A percentile compares a stretch with the other conserved stretches of the same genome.
These are phyloP conservation scores for Serranochromis macrocephalus DNA, from an alignment of 2,113 vertebrate genomes.

Conservation along the genomic window DNA sequence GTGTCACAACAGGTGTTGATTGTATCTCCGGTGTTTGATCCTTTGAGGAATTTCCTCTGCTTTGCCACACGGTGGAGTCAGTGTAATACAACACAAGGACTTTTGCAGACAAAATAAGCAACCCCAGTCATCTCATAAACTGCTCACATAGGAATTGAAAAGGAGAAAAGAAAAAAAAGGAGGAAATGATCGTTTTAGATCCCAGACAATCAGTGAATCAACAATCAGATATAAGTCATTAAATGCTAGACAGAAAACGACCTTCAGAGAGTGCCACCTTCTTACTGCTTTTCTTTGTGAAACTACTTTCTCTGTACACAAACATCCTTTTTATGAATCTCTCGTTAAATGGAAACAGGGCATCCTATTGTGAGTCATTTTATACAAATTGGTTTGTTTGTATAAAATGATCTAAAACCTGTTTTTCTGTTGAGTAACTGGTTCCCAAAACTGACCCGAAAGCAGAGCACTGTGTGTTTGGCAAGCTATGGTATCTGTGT, in stretches of 20 bases:
- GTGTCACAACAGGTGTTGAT: conserved; percentile 33
- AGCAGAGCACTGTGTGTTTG: background rate
- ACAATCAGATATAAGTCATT: background rate
- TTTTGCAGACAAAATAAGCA: background rate
- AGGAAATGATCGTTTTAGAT: background rate
- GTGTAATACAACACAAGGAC: background rate
- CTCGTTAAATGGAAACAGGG: background rate
- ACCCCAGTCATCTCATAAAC: background rate
- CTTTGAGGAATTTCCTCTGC: background rate
- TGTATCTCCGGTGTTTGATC: conserved; percentile 10
- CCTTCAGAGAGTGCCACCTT: background rate
- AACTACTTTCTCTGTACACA: background rate
- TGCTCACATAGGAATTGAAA: background rate
- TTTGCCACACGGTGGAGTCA: conserved; percentile 24
- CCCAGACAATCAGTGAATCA: background rate
- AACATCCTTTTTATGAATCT: background rate
- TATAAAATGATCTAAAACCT: background rate
- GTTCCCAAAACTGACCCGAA: background rate
- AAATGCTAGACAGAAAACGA: background rate
- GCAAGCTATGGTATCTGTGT: background rate
- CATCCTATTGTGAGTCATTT: background rate
- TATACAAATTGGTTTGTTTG: background rate
- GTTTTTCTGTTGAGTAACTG: background rate
- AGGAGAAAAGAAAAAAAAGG: background rate
- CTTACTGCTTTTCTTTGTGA: background rate